A percentile compares a stretch with the other conserved stretches of the same genome.
Conservation (phyloP, 2,888 invertebrate genomes). For the Linyphia triangularis region DNA sequence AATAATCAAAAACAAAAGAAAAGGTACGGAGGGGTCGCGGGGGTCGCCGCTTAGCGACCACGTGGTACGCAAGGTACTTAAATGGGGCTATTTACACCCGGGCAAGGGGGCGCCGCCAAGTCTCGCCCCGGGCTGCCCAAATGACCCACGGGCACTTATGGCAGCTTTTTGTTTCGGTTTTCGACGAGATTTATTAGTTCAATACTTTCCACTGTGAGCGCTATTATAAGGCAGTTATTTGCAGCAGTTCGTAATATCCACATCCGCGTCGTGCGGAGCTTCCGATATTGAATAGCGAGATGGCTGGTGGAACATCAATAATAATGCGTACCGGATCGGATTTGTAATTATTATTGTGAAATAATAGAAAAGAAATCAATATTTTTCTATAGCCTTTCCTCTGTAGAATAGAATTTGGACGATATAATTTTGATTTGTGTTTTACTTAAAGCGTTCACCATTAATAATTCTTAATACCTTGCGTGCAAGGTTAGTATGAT, state of each 20-base stretch:
- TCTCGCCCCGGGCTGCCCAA: neutral
- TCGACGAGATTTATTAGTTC: conserved; percentile 65
- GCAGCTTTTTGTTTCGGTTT: conserved; percentile 43
- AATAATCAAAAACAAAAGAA: conserved; percentile 34
- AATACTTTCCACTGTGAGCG: conserved; percentile 18
- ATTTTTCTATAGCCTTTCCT: neutral
- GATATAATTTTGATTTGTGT: neutral
- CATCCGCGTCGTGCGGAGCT: conserved; percentile 54
- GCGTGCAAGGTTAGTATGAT: too few relatives aligned
- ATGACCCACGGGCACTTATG: conserved; percentile 51
- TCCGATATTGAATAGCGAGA: neutral
- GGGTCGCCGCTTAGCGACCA: conserved; percentile 28
- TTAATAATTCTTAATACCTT: too few relatives aligned
- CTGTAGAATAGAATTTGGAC: neutral
- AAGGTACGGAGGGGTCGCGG: conserved; percentile 3
- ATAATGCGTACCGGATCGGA: neutral
- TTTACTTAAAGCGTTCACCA: neutral
- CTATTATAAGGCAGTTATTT: conserved; percentile 47
- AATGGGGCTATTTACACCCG: conserved; percentile 74
- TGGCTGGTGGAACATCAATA: neutral
- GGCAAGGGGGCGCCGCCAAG: conserved; percentile 61
- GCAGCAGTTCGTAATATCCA: conserved; percentile 27
- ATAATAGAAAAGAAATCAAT: neutral
- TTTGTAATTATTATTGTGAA: neutral
- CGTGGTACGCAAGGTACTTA: conserved; percentile 56